These are phyloP conservation scores for Callinectes sapidus DNA, from an alignment of 2,888 invertebrate genomes.

Conservation along the genomic window DNA sequence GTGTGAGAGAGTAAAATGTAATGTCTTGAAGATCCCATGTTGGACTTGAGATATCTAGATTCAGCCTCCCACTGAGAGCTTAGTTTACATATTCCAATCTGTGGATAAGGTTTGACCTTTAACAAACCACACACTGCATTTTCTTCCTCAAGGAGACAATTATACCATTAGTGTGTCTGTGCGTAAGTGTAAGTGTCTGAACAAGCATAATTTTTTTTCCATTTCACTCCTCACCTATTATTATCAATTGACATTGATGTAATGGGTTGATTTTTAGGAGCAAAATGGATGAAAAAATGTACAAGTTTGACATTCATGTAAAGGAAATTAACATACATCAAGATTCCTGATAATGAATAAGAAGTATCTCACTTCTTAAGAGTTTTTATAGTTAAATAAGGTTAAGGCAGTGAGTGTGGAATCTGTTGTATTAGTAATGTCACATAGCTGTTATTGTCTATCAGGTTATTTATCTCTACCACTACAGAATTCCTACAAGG, in stretches of 20 bases:
- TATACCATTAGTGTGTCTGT: background rate
- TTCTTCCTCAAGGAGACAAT: too few relatives aligned
- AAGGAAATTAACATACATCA: background rate
- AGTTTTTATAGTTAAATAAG: background rate
- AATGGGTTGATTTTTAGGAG: background rate
- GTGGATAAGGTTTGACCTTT: too few relatives aligned
- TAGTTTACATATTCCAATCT: too few relatives aligned
- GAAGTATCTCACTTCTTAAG: background rate
- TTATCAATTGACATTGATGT: too few relatives aligned
- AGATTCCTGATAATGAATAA: background rate
- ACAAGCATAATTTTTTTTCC: background rate
- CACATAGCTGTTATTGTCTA: background rate
- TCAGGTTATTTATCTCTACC: background rate
- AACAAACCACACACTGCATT: too few relatives aligned
- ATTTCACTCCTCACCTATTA: too few relatives aligned
- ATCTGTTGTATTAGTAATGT: background rate
- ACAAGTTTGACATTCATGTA: background rate
- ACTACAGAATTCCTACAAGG: background rate
- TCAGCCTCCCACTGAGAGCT: too few relatives aligned
- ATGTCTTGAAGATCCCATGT: background rate
- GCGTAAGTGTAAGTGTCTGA: background rate
- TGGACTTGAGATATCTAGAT: too few relatives aligned
- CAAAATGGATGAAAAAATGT: background rate
- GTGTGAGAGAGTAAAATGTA: background rate
- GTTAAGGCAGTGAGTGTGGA: conserved; percentile 8